Evolutionary conservation across 2,113 vertebrate genomes (phyloP), one percentile per base, ranked within the genome.

Genomic region (Dicrurus megarhynchus): DNA sequence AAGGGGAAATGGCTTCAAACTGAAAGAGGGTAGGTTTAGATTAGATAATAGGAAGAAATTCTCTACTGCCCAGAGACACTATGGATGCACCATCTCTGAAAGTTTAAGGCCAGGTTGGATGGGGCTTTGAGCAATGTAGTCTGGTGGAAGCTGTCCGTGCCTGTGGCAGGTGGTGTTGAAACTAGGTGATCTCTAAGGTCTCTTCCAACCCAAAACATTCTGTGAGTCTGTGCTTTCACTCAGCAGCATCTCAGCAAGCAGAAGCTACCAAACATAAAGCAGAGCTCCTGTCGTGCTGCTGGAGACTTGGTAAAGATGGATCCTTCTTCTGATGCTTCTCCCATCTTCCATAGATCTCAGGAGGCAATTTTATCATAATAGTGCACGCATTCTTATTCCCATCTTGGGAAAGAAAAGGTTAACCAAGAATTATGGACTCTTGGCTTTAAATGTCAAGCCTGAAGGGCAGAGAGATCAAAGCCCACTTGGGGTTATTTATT

Each of bases 231-330:
- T 59, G 39, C 32, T 81, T 70, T 77, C 30, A 52, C 11, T 59
- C 7, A 7, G 41, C 24, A 84, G 39, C 41, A 39, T 55, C 65
- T 85, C 75, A 37, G 60, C 42, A 63, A 83, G 57, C 32, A 49
- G 56, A 60, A 75, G 17, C 23, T n/a, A 33, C 19, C 19, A 46
- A 82, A 30, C 1, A 0, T 20, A 39, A 52, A 28, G 46, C 37
- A 4, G 11, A 52, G 13, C 21, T 81, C 50, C 50, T 3, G 1
- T 5, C 0, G 0, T 35, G 65, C 59, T 47, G n/a, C 68, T 74
- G 35, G 53, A 73, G 47, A 44, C 32, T 56, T 1, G 1, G 19
- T n/a, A 81, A 84, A 73, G 21, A 37, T 42, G 37, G 13, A 41
- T 69, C 30, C 32, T 81, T 57, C 44, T 55, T 76, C 46, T 5